Evolutionary conservation across 2,113 vertebrate genomes (phyloP).

Genomic region (Neodon shergylaensis): DNA sequence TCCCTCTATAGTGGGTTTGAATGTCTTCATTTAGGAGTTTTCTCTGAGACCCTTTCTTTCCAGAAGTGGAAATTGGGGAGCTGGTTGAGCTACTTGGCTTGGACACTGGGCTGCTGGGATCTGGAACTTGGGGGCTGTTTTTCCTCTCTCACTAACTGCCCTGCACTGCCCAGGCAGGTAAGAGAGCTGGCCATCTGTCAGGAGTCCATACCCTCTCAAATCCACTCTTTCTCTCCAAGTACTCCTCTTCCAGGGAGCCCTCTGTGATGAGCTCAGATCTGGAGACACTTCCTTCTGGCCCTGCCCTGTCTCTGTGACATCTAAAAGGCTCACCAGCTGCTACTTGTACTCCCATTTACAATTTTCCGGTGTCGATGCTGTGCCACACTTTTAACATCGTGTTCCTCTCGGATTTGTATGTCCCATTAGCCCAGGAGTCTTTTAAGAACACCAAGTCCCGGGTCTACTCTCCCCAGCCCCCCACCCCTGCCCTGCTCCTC

Average conservation of each 20-base stretch:
- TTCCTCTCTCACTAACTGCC: background rate
- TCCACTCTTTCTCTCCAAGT: background rate
- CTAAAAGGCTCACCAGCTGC: background rate
- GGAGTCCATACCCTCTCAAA: background rate
- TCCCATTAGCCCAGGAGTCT: background rate
- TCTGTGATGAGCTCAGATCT: background rate
- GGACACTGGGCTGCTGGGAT: background rate
- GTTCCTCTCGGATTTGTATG: background rate
- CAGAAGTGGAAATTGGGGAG: background rate
- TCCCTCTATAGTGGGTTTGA: background rate
- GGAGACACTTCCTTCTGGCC: background rate
- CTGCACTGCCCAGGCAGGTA: background rate
- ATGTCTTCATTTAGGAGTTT: background rate
- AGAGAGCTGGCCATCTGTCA: too few relatives aligned
- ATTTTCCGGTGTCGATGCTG: background rate
- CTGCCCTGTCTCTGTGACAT: background rate
- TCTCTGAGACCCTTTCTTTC: background rate
- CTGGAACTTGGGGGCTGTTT: background rate
- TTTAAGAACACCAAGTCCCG: background rate
- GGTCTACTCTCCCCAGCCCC: background rate
- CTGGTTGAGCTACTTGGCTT: background rate
- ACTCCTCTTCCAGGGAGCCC: constrained; percentile 29
- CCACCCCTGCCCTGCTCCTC: background rate
- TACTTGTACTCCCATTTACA: background rate
- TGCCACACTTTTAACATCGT: background rate